Evolutionary conservation across 2,888 invertebrate species (phyloP).

Genomic region (Drosophila barbarae): DNA sequence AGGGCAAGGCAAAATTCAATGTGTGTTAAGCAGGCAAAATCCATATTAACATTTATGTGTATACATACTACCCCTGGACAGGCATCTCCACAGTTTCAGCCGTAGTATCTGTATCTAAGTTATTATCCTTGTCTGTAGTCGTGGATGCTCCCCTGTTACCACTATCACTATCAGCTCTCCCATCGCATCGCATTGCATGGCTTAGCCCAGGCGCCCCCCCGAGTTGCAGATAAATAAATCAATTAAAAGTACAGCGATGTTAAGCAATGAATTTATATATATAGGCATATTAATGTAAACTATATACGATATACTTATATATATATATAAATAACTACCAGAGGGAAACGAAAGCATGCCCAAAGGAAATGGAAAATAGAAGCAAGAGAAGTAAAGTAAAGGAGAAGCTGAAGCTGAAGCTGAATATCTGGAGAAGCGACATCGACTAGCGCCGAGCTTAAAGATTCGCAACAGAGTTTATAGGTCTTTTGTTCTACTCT

Average conservation of each 20-base stretch:
- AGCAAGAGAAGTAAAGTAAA: neutral
- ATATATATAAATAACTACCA: slow-evolving; percentile 41
- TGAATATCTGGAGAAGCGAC: neutral
- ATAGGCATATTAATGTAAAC: slow-evolving; percentile 63
- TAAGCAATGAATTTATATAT: slow-evolving; percentile 70
- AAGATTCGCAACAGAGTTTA: slow-evolving; percentile 8
- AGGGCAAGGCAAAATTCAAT: slow-evolving; percentile 11
- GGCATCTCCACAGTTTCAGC: slow-evolving; percentile 2
- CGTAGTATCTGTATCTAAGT: slow-evolving; percentile 13
- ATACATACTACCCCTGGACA: slow-evolving; percentile 5
- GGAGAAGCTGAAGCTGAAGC: neutral
- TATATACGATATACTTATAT: slow-evolving; percentile 61
- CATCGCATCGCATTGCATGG: neutral
- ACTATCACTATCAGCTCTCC: slow-evolving; percentile 9
- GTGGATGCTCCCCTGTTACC: neutral
- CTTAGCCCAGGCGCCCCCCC: neutral
- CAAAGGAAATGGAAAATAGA: neutral
- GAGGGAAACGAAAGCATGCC: slow-evolving; percentile 14
- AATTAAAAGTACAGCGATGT: slow-evolving; percentile 62
- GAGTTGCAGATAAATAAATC: slow-evolving; percentile 31
- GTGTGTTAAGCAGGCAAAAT: slow-evolving; percentile 18
- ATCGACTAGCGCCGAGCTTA: slow-evolving; percentile 10
- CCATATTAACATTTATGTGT: slow-evolving; percentile 17
- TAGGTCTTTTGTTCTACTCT: slow-evolving; percentile 10
- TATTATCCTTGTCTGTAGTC: slow-evolving; percentile 10